Percentiles rank a stretch among this genome's conserved stretches.
These are phyloP conservation scores for Tursiops truncatus DNA, from an alignment of 2,113 vertebrate species.

Conservation along the genomic window DNA sequence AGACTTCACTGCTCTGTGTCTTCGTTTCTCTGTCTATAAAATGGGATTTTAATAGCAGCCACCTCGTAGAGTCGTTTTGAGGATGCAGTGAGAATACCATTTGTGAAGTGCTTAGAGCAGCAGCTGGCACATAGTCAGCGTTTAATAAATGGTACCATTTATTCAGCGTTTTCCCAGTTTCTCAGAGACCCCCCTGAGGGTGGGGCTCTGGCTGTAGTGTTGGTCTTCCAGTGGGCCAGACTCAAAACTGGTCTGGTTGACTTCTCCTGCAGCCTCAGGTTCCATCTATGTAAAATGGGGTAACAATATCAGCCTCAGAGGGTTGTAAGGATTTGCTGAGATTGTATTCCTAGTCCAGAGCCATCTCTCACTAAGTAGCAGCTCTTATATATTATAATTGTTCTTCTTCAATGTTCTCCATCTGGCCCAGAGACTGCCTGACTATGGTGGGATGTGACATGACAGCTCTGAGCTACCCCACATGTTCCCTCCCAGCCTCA, in stretches of 20 bases:
- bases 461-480: constrained; percentile 68
- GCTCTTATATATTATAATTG: constrained; percentile 54
- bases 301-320: background rate
- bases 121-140: constrained; percentile 13
- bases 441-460: constrained; percentile 72
- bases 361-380: constrained; percentile 53
- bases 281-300: constrained; percentile 24
- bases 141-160: constrained; percentile 48
- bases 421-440: constrained; percentile 72
- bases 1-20: constrained; percentile 14
- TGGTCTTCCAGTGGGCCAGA: background rate
- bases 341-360: constrained; percentile 20
- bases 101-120: constrained; percentile 41
- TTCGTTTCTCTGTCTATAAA: constrained; percentile 30
- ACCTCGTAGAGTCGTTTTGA: constrained; percentile 33
- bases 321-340: constrained; percentile 36
- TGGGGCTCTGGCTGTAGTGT: background rate
- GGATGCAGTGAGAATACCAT: background rate
- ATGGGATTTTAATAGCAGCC: constrained; percentile 8
- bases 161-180: constrained; percentile 5
- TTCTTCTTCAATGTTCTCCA: constrained; percentile 69
- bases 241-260: background rate
- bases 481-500: constrained; percentile 70
- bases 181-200: background rate
- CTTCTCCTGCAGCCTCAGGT: background rate